Base-by-base conservation (phyloP, 2,888 invertebrate species). In the Stenolophus ochropezus region DNA sequence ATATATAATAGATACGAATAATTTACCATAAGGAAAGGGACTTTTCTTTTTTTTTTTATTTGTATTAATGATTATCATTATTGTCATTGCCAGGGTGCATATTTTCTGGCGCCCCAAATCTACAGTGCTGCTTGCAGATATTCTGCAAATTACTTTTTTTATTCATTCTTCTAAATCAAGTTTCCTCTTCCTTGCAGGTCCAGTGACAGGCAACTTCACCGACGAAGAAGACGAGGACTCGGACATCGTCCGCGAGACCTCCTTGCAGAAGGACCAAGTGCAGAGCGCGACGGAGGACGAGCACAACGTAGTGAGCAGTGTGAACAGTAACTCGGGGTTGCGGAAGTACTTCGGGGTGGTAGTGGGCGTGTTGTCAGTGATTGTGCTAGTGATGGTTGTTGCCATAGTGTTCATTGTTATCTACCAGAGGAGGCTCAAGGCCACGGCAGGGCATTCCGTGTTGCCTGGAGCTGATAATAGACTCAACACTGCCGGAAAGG, bases 271-370 rank as follows among this genome's bases (percentile, higher is more conserved):
- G 82, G 87, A 87, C 80, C 86, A 87, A 83, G 85, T 85, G 53
- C 69, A 75, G 11, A 73, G 83, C 1, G 84, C 84, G 16, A 83
- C 33, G 11, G 71, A 49, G 8, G 51, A 61, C 18, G 86, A 86
- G 78, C 87, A 87, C 82, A 88, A 89, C 76, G 86, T 87, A 27
- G 87, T 89, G 5, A 89, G 88, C 83, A 87, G 88, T 0, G 87
- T 88, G 78, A 88, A 87, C 81, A 85, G 86, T 21, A 86, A 87
- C n/a, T 85, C 87, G 8, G 88, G 88, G 53, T 81, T 88, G 74
- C 88, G 88, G 51, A 88, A 88, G 83, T 89, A 89, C 84, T 85
- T 89, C 83, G 89, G 89, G 18, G 88, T 89, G 20, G 87, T 89
- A n/a, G 89, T 89, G 47, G 89, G 89, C 11, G 85, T 89, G 61